A percentile compares a stretch with the other conserved stretches of the same genome.
phyloP scores from a whole-genome alignment of 2,888 invertebrate genomes.

The Empis livida region DNA sequence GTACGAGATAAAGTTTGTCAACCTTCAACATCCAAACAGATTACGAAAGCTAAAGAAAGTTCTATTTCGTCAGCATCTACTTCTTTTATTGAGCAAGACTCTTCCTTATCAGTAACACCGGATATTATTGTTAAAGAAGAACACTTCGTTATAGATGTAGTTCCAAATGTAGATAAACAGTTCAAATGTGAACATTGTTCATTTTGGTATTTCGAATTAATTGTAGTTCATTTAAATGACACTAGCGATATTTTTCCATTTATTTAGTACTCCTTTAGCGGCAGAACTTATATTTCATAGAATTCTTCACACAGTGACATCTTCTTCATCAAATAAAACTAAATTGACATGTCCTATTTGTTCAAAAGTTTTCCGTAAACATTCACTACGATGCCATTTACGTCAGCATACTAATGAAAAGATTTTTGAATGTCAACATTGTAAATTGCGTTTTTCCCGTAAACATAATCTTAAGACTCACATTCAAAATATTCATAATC shows the following conservation, averaged over 20 bases:
- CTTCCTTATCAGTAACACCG: conserved; percentile 3
- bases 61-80: conserved; percentile 9
- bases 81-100: neutral
- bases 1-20: conserved; percentile 47
- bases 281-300: conserved; percentile 62
- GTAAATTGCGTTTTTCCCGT: conserved; percentile 50
- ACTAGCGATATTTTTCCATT: neutral
- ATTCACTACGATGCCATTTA: conserved; percentile 54
- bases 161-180: too few species aligned
- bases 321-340: conserved; percentile 1
- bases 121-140: conserved; percentile 8
- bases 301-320: conserved; percentile 43
- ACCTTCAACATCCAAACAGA: conserved; percentile 16
- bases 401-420: conserved; percentile 62
- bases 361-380: conserved; percentile 48
- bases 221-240: neutral
- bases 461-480: conserved; percentile 53
- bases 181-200: conserved; percentile 20
- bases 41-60: too few species aligned
- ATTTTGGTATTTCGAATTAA: conserved; percentile 16
- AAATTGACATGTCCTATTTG: conserved; percentile 52
- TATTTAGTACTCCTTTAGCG: conserved; percentile 9
- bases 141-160: too few species aligned
- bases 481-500: conserved; percentile 38
- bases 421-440: conserved; percentile 51